These are phyloP conservation scores for Eospalax fontanierii DNA, from an alignment of 2,797 vertebrate genomes.

Conservation along the genomic window DNA sequence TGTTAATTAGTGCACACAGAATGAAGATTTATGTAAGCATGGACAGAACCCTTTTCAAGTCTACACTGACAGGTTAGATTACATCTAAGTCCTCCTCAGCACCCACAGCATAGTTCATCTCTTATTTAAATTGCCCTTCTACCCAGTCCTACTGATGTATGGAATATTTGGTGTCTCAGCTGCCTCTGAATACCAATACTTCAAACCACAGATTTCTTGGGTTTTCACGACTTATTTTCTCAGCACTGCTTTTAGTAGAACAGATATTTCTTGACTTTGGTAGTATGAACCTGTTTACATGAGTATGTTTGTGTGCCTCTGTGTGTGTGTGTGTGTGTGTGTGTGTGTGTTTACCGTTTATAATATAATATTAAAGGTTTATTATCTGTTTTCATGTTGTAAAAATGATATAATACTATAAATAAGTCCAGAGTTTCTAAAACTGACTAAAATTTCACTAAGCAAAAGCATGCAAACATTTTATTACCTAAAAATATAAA, in stretches of 20 bases:
- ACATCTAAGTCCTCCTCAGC: conserved; percentile 76
- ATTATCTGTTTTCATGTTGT: conserved; percentile 61
- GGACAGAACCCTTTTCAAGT: conserved; percentile 77
- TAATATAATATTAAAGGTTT: conserved; percentile 28
- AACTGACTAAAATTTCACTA: conserved; percentile 21
- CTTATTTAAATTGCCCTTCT: conserved; percentile 89
- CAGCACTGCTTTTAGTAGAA: conserved; percentile 44
- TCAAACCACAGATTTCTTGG: conserved; percentile 82
- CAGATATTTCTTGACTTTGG: conserved; percentile 43
- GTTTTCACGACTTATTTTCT: conserved; percentile 72
- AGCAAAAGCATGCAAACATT: conserved; percentile 25
- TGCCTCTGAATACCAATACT: conserved; percentile 82
- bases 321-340: neutral
- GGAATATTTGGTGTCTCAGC: conserved; percentile 82
- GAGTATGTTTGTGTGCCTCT: neutral
- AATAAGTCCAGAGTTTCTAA: conserved; percentile 51
- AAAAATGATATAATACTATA: conserved; percentile 37
- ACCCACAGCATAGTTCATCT: conserved; percentile 80
- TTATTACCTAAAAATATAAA: conserved; percentile 32
- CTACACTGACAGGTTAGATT: conserved; percentile 83
- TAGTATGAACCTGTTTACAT: neutral
- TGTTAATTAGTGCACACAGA: conserved; percentile 85
- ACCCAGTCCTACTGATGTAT: conserved; percentile 71
- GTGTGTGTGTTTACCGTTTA: conserved; percentile 28
- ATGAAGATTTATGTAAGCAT: conserved; percentile 78